Evolutionary conservation across 2,888 invertebrate genomes (phyloP), one percentile per base, ranked within the genome.

Genomic region (Thyatira batis): DNA sequence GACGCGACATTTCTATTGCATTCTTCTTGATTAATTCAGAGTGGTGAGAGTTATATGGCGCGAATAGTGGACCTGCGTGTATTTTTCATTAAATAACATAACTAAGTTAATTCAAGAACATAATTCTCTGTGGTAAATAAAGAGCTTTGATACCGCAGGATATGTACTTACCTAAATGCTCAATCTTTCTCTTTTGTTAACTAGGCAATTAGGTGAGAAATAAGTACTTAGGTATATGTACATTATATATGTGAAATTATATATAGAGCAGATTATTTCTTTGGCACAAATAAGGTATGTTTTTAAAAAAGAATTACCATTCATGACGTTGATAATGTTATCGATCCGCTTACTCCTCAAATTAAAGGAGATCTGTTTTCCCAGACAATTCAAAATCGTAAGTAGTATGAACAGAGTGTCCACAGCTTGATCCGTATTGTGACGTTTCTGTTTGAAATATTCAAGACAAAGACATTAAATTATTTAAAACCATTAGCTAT

Each of bases 381-480:
- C 80, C 30, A 89, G 56, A 0, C 83, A 69, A 63, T 81, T 86
- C 25, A 90, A 50, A 8, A 84, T 89, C 0, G 87, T 89, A 27
- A 90, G 69, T 51, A 89, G 66, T 17, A 90, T 82, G 56, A 87
- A 89, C 46, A 90, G 62, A 2, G 82, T 85, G 59, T 85, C 80
- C 55, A 89, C 80, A 52, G 89, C 69, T 51, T 76, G 66, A 4
- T 84, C 80, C 0, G 73, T 78, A 63, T 78, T 84, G 64, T 83
- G 73, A 0, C 85, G 82, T 28, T 72, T 74, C 90, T 90, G 69
- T n/a, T 39, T 39, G 8, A 39, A 39, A n/a, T n/a, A n/a, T 39
- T 1, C 6, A 33, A 30, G n/a, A 30, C n/a, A 11, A 30, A 3
- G n/a, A 30, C 9, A 30, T 11, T 30, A 11, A 2, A n/a, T n/a